Evolutionary conservation across 2,888 invertebrate genomes (phyloP), one percentile per base, ranked within the genome.

Genomic region (Byasa hedistus): DNA sequence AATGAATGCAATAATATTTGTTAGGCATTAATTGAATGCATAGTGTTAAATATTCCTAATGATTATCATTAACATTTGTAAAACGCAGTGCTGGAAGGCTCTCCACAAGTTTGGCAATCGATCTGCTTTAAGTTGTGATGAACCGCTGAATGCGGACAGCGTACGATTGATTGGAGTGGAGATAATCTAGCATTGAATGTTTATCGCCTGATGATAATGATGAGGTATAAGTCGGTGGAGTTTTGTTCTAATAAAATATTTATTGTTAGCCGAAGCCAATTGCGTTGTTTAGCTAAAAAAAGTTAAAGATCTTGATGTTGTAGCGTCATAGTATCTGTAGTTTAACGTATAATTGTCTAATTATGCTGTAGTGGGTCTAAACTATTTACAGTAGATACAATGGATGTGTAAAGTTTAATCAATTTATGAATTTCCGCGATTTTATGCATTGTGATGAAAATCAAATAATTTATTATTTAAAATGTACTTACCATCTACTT

Each of bases 241-340:
- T 23, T 59, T 56, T 57, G 48, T 62, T 12, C 48, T 57, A 60
- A 32, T 63, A 59, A 66, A 64, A 60, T 64, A 61, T 64, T 69
- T 61, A 61, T 68, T 65, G 51, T 64, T 61, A 68, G 52, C 60
- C 65, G 51, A 66, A 39, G 63, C 44, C 60, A 66, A 65, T 61
- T 39, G 68, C 63, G 57, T 69, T 70, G 48, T 67, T 62, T 69
- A 68, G 70, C 70, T 75, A 72, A 72, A 66, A 71, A 79, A 73
- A 75, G 80, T 79, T 76, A 69, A 78, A 83, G 79, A 75, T 87
- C 83, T 89, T 75, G 82, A 82, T 89, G 88, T 89, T 79, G 87
- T 89, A 77, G 79, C 78, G 78, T 85, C 73, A 76, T 75, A 69
- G 73, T 81, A 80, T 79, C 54, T 61, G 61, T 57, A 57, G 65